Base-by-base conservation (phyloP, 2,113 vertebrate genomes). In the Eolophus roseicapilla region DNA sequence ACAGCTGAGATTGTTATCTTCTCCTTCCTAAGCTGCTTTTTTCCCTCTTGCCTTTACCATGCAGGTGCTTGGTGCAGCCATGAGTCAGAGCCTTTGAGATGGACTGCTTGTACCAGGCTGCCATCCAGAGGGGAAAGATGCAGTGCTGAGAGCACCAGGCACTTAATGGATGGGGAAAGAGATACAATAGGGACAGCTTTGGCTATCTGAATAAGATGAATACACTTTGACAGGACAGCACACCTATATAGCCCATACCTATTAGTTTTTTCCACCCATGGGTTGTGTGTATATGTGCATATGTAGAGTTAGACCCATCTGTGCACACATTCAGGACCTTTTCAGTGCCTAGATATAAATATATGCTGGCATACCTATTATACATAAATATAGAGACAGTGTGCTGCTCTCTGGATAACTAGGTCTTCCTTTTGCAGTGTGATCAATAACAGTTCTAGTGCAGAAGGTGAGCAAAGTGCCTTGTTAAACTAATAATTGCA, bases 21-120 rank as follows among this genome's bases (percentile, higher is more conserved):
- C 62, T 71, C 44, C 62, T 75, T 76, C 82, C 57, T 14, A 35
- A 79, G 63, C 31, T 67, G 57, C n/a, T 70, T 91, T 76, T 87
- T 59, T 9, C 41, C 52, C 53, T 92, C 59, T 71, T 92, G 37
- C 74, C 43, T 96, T 75, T 33, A 19, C 67, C 95, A 46, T 14
- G 65, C 41, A 60, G 55, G 69, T 86, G 63, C 64, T 82, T 88
- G 68, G 90, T 2, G 39, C 88, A 93, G 80, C 81, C 85, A 29
- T 60, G 82, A 94, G 85, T 92, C 94, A 92, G 81, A 92, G 76
- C 39, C 62, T 93, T 88, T 37, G 83, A 71, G 73, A 82, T 49
- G 90, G 86, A 92, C 90, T 96, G 57, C 96, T 95, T 64, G 91
- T 93, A 90, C 86, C 95, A 96, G 96, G 92, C 95, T 96, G 95